These are phyloP conservation scores for Poeciliopsis occidentalis DNA, from an alignment of 2,113 vertebrate species.

Conservation along the genomic window DNA sequence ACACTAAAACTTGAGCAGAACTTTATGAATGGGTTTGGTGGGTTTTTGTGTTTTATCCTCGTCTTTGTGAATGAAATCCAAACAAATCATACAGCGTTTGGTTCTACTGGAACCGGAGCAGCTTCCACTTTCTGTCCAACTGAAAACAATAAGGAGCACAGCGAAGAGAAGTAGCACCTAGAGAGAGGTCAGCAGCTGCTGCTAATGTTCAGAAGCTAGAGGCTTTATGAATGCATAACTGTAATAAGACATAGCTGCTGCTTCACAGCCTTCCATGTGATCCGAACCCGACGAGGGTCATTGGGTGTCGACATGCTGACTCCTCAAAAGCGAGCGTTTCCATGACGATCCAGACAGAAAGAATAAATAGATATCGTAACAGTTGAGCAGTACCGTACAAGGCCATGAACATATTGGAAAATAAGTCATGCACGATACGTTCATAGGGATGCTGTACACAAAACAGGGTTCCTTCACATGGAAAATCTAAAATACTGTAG, in stretches of 20 bases:
- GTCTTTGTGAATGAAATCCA: constrained; percentile 11
- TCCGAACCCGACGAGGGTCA: constrained; percentile 51
- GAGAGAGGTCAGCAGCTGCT: constrained; percentile 50
- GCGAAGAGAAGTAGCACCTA: constrained; percentile 66
- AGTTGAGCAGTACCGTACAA: constrained; percentile 70
- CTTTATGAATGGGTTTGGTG: not conserved
- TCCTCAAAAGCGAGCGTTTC: constrained; percentile 61
- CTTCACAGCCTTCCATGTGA: constrained; percentile 58
- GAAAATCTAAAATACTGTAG: not conserved
- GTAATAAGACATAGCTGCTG: constrained; percentile 52
- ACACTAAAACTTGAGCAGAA: constrained; percentile 30
- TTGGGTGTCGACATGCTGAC: constrained; percentile 65
- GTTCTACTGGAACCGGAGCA: not conserved
- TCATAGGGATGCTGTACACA: constrained; percentile 65
- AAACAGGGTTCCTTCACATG: not conserved
- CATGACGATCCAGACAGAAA: constrained; percentile 56
- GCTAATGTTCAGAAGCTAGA: constrained; percentile 56
- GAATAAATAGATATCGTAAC: constrained; percentile 63
- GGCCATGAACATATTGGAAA: constrained; percentile 66
- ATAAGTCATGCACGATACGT: constrained; percentile 66
- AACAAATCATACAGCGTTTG: constrained; percentile 10
- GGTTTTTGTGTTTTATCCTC: not conserved
- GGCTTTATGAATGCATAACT: constrained; percentile 55
- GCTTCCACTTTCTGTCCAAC: not conserved
- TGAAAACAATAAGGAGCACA: constrained; percentile 34